Evolutionary conservation across 1,140 invertebrate species (phyloP).

Genomic region (Lepidurus apus): DNA sequence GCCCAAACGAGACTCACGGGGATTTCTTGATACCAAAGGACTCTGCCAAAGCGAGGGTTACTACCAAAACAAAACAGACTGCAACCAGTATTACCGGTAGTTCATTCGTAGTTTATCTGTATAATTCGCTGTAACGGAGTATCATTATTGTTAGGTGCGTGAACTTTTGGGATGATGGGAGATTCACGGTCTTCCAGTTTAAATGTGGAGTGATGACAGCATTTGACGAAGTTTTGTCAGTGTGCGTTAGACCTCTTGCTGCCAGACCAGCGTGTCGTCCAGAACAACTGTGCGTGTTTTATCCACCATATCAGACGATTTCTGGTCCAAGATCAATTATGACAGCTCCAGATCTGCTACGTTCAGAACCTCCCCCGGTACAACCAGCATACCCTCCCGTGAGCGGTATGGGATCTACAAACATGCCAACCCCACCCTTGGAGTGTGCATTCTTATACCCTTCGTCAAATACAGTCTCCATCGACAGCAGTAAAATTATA

Average conservation of each 20-base stretch:
- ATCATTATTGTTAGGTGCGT: constrained; percentile 18
- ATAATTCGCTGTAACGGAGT: not conserved
- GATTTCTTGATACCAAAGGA: not conserved
- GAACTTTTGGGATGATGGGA: constrained; percentile 13
- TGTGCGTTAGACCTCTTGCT: constrained; percentile 5
- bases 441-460: too few relatives aligned
- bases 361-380: too few relatives aligned
- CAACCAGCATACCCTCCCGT: too few relatives aligned
- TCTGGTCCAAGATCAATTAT: too few relatives aligned
- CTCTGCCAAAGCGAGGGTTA: constrained; percentile 11
- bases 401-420: too few relatives aligned
- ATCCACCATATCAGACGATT: too few relatives aligned
- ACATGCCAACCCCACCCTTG: too few relatives aligned
- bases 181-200: constrained; percentile 21
- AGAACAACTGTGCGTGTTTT: constrained; percentile 17
- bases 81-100: constrained; percentile 28
- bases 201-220: constrained; percentile 26
- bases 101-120: not conserved
- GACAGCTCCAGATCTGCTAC: too few relatives aligned
- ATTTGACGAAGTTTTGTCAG: constrained; percentile 21
- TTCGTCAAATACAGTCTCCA: too few relatives aligned
- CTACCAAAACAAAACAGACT: constrained; percentile 27
- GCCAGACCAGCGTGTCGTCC: constrained; percentile 13
- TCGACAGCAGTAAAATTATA: too few relatives aligned
- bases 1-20: not conserved